Percentiles rank a stretch among this genome's conserved stretches.
phyloP scores from a whole-genome alignment of 2,888 invertebrate genomes.

The Drosophila buzzatii region DNA sequence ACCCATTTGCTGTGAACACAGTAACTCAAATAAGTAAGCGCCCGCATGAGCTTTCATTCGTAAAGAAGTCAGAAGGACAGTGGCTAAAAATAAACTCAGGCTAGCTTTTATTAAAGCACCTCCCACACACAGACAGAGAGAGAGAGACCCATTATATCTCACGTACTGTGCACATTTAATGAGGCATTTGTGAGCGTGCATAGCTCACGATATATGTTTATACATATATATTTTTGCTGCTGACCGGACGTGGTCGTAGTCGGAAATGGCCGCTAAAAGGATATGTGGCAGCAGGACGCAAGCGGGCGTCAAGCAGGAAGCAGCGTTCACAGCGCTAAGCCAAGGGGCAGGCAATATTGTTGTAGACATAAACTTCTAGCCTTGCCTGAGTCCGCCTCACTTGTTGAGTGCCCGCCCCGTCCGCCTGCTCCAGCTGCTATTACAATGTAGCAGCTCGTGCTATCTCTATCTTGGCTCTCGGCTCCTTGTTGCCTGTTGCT shows the following conservation, averaged over 20 bases:
- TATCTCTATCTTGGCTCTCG: slow-evolving; percentile 37
- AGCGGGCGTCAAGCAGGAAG: background rate
- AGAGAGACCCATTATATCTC: slow-evolving; percentile 22
- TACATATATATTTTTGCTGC: slow-evolving; percentile 41
- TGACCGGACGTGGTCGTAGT: slow-evolving; percentile 73
- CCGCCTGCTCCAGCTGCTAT: slow-evolving; percentile 4
- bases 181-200: slow-evolving; percentile 58
- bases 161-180: slow-evolving; percentile 67
- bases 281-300: slow-evolving; percentile 42
- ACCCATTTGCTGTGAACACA: slow-evolving; percentile 59
- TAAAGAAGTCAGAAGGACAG: slow-evolving; percentile 47
- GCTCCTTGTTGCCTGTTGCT: slow-evolving; percentile 64
- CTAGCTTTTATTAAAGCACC: slow-evolving; percentile 55
- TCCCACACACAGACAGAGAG: background rate
- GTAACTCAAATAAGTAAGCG: slow-evolving; percentile 50
- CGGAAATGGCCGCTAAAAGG: slow-evolving; percentile 76
- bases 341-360: slow-evolving; percentile 54
- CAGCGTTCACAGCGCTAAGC: slow-evolving; percentile 19
- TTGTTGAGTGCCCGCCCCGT: slow-evolving; percentile 58
- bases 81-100: slow-evolving; percentile 63
- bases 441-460: slow-evolving; percentile 28
- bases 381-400: slow-evolving; percentile 38
- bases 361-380: slow-evolving; percentile 70
- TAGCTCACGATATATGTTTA: slow-evolving; percentile 12
- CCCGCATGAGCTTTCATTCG: slow-evolving; percentile 44